Conservation (phyloP, 2,797 vertebrate genomes). For the Avahi laniger region DNA sequence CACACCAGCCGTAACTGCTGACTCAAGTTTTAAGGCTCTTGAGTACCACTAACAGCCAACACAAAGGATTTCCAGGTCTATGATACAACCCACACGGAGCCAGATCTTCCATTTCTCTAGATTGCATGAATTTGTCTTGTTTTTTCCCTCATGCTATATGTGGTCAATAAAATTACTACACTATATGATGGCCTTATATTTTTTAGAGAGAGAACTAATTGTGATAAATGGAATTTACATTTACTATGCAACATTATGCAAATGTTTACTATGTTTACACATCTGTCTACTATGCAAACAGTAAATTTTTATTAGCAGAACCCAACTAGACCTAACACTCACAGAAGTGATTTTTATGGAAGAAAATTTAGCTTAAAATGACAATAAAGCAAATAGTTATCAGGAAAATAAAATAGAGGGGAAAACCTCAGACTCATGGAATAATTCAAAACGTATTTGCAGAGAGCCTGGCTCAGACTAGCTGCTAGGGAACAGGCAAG, state of each 20-base stretch:
- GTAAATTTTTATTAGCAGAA: background rate
- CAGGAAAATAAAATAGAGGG: background rate
- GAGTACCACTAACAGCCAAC: background rate
- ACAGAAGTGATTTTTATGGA: background rate
- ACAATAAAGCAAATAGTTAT: background rate
- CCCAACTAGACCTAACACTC: background rate
- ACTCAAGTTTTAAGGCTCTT: background rate
- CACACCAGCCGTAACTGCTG: background rate
- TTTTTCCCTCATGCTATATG: background rate
- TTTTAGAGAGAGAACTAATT: background rate
- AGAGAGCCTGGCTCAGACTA: background rate
- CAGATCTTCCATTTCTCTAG: background rate
- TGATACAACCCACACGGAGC: background rate
- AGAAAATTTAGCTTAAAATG: constrained; percentile 2
- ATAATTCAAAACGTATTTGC: background rate
- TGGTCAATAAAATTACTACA: background rate
- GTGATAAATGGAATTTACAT: background rate
- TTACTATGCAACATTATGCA: background rate
- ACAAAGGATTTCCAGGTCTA: background rate
- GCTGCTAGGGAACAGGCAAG: background rate
- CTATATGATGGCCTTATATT: background rate
- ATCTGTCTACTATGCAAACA: background rate
- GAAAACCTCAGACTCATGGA: background rate
- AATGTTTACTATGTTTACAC: no score
- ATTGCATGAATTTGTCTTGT: background rate